Evolutionary conservation across 2,113 vertebrate genomes (phyloP).

Genomic region (Columbina picui): DNA sequence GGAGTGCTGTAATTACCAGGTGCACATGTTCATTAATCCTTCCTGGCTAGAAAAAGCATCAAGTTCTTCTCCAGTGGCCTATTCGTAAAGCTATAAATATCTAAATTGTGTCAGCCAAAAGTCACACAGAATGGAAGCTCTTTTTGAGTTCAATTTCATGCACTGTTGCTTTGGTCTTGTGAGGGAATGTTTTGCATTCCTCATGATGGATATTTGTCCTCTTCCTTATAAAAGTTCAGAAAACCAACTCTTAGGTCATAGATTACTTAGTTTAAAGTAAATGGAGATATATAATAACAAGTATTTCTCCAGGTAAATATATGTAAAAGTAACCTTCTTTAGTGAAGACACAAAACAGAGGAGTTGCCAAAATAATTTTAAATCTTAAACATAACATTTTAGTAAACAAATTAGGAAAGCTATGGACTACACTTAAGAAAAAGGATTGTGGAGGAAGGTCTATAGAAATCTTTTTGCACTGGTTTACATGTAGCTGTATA

Average conservation of each 20-base stretch:
- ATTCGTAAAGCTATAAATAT: constrained; percentile 86
- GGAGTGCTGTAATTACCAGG: constrained; percentile 85
- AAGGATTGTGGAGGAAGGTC: not conserved
- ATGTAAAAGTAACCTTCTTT: not conserved
- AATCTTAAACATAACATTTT: not conserved
- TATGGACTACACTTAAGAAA: not conserved
- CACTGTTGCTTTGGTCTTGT: constrained; percentile 80
- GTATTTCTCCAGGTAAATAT: not conserved
- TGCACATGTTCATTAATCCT: constrained; percentile 86
- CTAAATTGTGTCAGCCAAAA: constrained; percentile 85
- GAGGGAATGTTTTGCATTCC: constrained; percentile 71
- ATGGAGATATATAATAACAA: not conserved
- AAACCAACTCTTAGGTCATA: constrained; percentile 62
- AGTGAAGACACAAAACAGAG: not conserved
- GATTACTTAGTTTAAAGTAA: constrained; percentile 32
- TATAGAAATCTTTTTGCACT: not conserved
- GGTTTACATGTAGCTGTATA: not conserved
- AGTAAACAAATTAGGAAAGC: not conserved
- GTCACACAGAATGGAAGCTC: constrained; percentile 79
- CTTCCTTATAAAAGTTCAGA: constrained; percentile 65
- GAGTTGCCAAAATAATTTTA: not conserved
- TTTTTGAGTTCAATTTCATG: constrained; percentile 86
- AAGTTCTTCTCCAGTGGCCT: constrained; percentile 82
- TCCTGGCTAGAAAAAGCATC: constrained; percentile 79
- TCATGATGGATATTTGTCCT: constrained; percentile 62